Evolutionary conservation across 2,113 vertebrate species (phyloP).

Genomic region (Macrotus californicus): DNA sequence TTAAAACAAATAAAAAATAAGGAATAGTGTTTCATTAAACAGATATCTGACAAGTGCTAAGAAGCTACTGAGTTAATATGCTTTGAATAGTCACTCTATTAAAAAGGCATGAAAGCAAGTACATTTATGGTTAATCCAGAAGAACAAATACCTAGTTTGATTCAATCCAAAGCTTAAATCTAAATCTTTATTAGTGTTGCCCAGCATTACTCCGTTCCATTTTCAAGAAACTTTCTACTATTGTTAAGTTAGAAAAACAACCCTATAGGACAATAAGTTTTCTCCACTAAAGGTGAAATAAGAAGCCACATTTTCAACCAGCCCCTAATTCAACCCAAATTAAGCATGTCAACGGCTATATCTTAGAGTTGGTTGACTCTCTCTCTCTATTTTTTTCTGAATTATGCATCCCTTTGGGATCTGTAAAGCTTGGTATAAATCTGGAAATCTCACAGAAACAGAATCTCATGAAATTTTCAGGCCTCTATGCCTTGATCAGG

Average conservation of each 20-base stretch:
- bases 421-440: constrained; percentile 30
- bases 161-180: neutral
- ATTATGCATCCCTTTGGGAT: constrained; percentile 10
- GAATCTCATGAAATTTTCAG: constrained; percentile 64
- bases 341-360: neutral
- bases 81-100: neutral
- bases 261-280: neutral
- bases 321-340: neutral
- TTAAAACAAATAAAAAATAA: neutral
- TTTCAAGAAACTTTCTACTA: neutral
- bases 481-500: constrained; percentile 44
- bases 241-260: neutral
- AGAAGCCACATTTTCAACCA: neutral
- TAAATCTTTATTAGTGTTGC: neutral
- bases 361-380: neutral
- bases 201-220: neutral
- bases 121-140: neutral
- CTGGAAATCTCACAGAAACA: constrained; percentile 55
- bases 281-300: neutral
- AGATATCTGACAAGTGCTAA: neutral
- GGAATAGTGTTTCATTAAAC: neutral
- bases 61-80: neutral
- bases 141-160: neutral
- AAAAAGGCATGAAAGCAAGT: neutral
- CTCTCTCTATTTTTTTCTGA: neutral